Evolutionary conservation across 2,888 invertebrate genomes (phyloP).

Genomic region (Stictocephala bisonia): DNA sequence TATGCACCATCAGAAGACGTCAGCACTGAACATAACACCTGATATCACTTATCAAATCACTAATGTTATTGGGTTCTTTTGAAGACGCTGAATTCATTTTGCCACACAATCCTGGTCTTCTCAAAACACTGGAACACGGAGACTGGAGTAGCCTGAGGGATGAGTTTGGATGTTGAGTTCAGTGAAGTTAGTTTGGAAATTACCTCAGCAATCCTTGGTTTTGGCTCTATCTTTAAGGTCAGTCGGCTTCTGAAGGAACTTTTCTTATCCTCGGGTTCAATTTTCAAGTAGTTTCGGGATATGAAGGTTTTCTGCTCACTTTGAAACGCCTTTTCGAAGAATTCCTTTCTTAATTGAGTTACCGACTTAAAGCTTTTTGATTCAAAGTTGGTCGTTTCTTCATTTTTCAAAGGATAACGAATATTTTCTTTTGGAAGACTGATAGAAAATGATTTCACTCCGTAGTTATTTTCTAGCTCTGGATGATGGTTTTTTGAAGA

Average conservation of each 20-base stretch:
- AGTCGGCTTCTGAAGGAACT: conserved; percentile 22
- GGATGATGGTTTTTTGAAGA: background rate
- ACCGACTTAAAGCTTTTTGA: background rate
- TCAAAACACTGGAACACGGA: conserved; percentile 23
- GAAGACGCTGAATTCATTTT: too few relatives aligned
- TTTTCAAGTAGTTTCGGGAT: background rate
- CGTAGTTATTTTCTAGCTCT: background rate
- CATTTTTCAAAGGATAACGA: background rate
- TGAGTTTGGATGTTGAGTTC: background rate
- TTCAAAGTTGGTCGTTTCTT: background rate
- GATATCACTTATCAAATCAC: too few relatives aligned
- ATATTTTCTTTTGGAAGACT: background rate
- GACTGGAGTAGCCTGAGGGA: background rate
- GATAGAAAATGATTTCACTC: conserved; percentile 1
- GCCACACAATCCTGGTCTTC: conserved; percentile 25
- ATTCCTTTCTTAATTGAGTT: conserved; percentile 15
- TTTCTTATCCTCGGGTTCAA: conserved; percentile 26
- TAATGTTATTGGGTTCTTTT: too few relatives aligned
- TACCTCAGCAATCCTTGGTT: background rate
- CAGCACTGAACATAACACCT: too few relatives aligned
- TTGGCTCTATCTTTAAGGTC: conserved; percentile 14
- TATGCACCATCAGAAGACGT: too few relatives aligned
- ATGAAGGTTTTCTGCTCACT: conserved; percentile 23
- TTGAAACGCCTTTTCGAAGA: conserved; percentile 23
- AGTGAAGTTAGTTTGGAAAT: conserved; percentile 9